A percentile compares a stretch with the other conserved stretches of the same genome.
phyloP scores from a whole-genome alignment of 2,113 vertebrate species.

The Urocynchramus pylzowi region DNA sequence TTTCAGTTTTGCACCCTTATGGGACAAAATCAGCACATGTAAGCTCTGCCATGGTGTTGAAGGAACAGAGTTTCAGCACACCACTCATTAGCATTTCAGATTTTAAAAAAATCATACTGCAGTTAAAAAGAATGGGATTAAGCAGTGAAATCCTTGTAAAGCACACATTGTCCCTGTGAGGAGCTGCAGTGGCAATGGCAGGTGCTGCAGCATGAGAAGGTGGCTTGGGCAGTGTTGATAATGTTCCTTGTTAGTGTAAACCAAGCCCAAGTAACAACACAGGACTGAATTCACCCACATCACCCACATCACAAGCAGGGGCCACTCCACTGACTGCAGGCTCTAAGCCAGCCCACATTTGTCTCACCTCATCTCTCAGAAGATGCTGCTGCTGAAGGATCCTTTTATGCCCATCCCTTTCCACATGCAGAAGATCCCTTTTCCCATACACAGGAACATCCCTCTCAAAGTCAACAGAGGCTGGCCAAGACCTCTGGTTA shows the following conservation, averaged over 20 bases:
- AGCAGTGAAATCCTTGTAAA: background rate
- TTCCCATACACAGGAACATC: background rate
- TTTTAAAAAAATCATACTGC: background rate
- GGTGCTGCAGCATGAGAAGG: background rate
- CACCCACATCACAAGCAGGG: background rate
- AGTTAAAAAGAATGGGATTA: background rate
- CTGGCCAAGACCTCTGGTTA: background rate
- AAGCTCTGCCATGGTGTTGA: background rate
- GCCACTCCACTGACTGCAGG: background rate
- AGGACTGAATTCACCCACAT: background rate
- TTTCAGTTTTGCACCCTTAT: background rate
- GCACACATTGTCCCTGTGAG: background rate
- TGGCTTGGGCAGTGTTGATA: background rate
- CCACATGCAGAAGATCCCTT: background rate
- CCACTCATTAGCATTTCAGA: background rate
- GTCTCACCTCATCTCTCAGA: background rate
- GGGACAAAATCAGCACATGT: background rate
- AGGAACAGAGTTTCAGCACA: background rate
- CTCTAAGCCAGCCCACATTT: background rate
- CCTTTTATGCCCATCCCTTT: background rate
- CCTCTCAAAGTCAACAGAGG: background rate
- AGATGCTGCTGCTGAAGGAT: background rate
- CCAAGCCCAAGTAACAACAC: background rate
- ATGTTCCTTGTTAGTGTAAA: background rate
- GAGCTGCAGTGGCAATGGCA: background rate